Base-by-base conservation (phyloP, 2,888 invertebrate genomes). In the Drosophila pseudotakahashii region DNA sequence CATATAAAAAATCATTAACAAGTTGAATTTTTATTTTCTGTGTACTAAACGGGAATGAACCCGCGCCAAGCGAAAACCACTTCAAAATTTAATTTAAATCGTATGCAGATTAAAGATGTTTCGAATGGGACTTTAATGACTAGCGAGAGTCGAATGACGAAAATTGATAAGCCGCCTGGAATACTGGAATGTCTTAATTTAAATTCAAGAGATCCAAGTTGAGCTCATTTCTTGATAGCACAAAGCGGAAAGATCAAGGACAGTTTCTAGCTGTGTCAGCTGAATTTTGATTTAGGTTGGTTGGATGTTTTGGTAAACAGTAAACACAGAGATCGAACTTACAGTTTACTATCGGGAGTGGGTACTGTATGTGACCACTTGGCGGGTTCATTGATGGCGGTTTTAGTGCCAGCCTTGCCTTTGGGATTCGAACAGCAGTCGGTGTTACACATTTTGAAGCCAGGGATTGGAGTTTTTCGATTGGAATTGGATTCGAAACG, bases 211-310 rank as follows among this genome's bases (percentile, higher is more conserved):
- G 53, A 53, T 66, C 39, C 34, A 37, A 11, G 39, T 41, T 19
- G 26, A 48, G 50, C 45, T 23, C 26, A n/a, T n/a, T 44, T 50
- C 39, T 44, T 39, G 54, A 72, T 77, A 77, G 59, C 52, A 45
- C 62, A 7, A 32, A 50, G 66, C 75, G 74, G 66, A 70, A 81
- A 87, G 87, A 81, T 87, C 81, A 83, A 81, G 84, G 81, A 63
- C 73, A 75, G 39, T 45, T 60, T 60, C 70, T 59, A 14, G 13
- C 48, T 19, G 30, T 26, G 36, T 36, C 23, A 60, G 34, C 53
- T 34, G 3, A 37, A 48, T 53, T 42, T 19, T 10, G 16, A 32
- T 23, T 23, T 23, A 6, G 45, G 7, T 34, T 23, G 32, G 37
- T 32, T 13, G n/a, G n/a, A n/a, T n/a, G n/a, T n/a, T n/a, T 30